These are phyloP conservation scores for Conus canariensis DNA, from an alignment of 2,888 invertebrate species.

Conservation along the genomic window DNA sequence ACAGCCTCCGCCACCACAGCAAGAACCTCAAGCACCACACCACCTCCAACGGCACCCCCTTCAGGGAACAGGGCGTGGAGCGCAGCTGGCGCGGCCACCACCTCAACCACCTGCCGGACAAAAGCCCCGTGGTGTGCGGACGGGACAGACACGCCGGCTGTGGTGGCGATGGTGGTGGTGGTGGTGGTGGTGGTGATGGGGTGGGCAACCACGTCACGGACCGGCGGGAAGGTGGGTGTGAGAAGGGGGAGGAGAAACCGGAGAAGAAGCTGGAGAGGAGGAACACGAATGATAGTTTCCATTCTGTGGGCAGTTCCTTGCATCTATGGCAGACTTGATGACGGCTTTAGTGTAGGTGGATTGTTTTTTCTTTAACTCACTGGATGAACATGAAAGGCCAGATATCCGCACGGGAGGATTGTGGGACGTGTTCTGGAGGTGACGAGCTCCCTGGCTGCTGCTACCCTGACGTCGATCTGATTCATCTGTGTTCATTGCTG, in stretches of 20 bases:
- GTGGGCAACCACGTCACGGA: not conserved
- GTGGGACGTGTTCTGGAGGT: not conserved
- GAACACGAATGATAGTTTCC: conserved; percentile 40
- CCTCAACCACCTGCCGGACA: not conserved
- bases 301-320: conserved; percentile 40
- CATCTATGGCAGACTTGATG: conserved; percentile 43
- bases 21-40: not conserved
- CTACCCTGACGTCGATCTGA: not conserved
- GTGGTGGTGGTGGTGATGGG: not conserved
- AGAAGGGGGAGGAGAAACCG: not conserved
- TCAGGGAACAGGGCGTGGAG: not conserved
- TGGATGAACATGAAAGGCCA: not conserved
- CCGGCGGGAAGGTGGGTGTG: not conserved
- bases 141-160: not conserved
- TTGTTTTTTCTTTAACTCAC: not conserved
- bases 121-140: not conserved
- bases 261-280: conserved; percentile 27
- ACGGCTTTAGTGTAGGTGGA: not conserved
- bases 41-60: not conserved
- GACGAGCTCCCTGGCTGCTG: not conserved
- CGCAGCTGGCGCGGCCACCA: not conserved
- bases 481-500: not conserved
- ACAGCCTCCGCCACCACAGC: not conserved
- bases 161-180: too few species aligned
- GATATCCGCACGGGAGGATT: not conserved